Percentiles rank a stretch among this genome's conserved stretches.
phyloP scores from a whole-genome alignment of 2,797 vertebrate genomes.

The Phalanger gymnotis region DNA sequence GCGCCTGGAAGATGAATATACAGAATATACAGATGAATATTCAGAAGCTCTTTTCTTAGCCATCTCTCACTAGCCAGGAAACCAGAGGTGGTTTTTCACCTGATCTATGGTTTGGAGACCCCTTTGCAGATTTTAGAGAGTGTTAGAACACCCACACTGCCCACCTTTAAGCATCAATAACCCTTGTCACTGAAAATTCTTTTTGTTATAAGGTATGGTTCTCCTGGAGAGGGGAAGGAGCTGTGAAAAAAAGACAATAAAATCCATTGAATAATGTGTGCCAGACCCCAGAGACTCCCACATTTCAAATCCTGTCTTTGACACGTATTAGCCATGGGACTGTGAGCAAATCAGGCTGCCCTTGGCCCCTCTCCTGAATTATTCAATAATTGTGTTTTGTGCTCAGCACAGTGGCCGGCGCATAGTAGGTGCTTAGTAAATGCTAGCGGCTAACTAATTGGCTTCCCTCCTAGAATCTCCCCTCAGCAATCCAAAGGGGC shows the following conservation, averaged over 20 bases:
- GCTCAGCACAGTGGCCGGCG: background rate
- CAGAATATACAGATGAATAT: no score
- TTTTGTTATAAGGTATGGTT: background rate
- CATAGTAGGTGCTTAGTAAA: no score
- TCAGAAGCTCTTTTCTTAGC: background rate
- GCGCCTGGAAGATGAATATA: fast-evolving
- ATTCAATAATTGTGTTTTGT: background rate
- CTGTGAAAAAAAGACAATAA: background rate
- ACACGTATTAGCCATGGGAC: background rate
- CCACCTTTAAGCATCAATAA: background rate
- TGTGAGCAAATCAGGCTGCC: background rate
- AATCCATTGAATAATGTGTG: background rate
- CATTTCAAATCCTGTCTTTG: background rate
- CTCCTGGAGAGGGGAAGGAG: background rate
- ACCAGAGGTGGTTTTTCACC: fast-evolving
- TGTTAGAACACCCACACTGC: background rate
- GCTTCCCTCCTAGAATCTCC: background rate
- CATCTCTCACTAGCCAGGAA: background rate
- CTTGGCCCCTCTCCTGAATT: background rate
- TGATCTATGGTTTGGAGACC: background rate
- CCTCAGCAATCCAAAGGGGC: background rate
- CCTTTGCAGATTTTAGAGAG: background rate
- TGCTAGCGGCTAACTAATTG: background rate
- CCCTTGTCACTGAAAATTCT: background rate
- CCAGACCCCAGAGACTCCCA: background rate